Evolutionary conservation across 64 coral and sea anemone species (phyloP).

Genomic region (Montipora cactus): DNA sequence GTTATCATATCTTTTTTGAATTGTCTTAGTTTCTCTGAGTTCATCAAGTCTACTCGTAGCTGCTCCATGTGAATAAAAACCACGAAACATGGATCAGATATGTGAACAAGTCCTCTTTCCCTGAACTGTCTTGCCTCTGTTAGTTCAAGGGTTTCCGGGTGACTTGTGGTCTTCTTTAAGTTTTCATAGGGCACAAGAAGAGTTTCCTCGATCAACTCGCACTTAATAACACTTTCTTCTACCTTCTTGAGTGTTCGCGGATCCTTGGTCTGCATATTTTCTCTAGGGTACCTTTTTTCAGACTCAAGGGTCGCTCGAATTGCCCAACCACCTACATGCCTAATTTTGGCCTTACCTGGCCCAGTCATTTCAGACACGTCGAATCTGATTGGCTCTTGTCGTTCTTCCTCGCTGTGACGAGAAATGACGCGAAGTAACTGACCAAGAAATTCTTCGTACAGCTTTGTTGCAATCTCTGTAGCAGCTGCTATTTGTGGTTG

Average conservation of each 20-base stretch:
- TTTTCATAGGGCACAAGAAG: too few relatives aligned
- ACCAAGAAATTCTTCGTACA: background rate
- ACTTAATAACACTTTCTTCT: background rate
- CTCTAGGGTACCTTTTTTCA: background rate
- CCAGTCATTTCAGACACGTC: slow-evolving; percentile 12
- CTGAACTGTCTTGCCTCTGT: too few relatives aligned
- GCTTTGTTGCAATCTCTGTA: background rate
- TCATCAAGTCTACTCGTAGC: background rate
- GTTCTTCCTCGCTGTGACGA: background rate
- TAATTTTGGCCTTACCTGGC: slow-evolving; percentile 1
- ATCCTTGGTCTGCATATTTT: background rate
- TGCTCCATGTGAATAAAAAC: too few relatives aligned
- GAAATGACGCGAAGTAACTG: background rate
- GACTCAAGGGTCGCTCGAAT: background rate
- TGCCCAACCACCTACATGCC: slow-evolving; percentile 41
- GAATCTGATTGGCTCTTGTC: background rate
- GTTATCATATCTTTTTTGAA: background rate
- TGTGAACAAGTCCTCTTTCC: too few relatives aligned
- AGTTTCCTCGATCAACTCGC: slow-evolving; percentile 15
- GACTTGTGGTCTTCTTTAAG: too few relatives aligned
- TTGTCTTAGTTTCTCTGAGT: background rate
- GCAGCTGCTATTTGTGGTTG: background rate
- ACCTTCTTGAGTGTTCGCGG: too few relatives aligned
- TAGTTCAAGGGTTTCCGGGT: too few relatives aligned
- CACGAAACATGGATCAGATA: too few relatives aligned